Evolutionary conservation across 2,888 invertebrate species (phyloP).

Genomic region (Formica aserva): DNA sequence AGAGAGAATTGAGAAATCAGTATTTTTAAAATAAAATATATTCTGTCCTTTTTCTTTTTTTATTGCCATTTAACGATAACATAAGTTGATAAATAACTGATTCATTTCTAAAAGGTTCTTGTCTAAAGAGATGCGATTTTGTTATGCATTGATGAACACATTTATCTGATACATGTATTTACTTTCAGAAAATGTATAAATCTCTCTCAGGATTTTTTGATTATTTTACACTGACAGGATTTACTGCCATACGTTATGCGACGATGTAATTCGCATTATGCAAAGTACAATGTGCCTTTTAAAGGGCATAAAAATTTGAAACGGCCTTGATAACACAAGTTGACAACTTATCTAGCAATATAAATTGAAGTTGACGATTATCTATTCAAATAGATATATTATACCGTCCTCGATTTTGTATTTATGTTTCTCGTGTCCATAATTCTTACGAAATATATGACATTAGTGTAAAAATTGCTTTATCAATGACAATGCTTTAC

Average conservation of each 20-base stretch:
- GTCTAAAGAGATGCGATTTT: not conserved
- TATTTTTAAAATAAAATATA: constrained; percentile 31
- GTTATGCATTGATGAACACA: not conserved
- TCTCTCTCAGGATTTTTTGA: not conserved
- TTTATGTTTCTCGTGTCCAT: constrained; percentile 60
- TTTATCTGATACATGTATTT: not conserved
- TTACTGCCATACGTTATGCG: constrained; percentile 19
- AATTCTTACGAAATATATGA: constrained; percentile 16
- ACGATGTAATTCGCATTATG: constrained; percentile 37
- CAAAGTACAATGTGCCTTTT: constrained; percentile 69
- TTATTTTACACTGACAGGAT: not conserved
- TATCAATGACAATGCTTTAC: constrained; percentile 13
- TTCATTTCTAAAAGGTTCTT: constrained; percentile 9
- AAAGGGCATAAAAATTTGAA: constrained; percentile 56
- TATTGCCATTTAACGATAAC: constrained; percentile 53
- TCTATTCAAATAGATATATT: constrained; percentile 44
- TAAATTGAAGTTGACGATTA: constrained; percentile 6
- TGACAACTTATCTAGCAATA: constrained; percentile 18
- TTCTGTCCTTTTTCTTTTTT: constrained; percentile 14
- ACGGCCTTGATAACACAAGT: constrained; percentile 24
- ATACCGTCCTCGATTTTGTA: constrained; percentile 65
- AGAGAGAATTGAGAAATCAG: not conserved
- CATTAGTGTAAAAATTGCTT: constrained; percentile 21
- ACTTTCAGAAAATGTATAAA: not conserved
- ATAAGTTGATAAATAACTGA: constrained; percentile 29